These are phyloP conservation scores for Cosmopolites sordidus DNA, from an alignment of 2,888 invertebrate genomes.

Conservation along the genomic window DNA sequence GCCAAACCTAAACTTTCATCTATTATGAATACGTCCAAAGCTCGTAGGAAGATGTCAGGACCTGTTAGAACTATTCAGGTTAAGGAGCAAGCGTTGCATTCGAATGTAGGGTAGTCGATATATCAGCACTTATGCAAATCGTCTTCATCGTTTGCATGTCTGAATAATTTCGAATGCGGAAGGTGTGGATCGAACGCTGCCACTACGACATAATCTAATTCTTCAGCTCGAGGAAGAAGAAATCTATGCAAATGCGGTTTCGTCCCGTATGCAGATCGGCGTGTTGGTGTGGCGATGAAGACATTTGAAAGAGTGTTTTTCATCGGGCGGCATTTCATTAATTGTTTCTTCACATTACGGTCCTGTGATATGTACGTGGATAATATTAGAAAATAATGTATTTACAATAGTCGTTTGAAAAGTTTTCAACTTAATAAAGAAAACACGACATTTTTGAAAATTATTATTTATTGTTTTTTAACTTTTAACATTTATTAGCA, in stretches of 20 bases:
- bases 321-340: neutral
- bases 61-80: neutral
- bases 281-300: constrained; percentile 1
- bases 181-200: neutral
- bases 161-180: neutral
- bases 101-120: neutral
- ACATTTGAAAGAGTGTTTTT: neutral
- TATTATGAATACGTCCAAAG: neutral
- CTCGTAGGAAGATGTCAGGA: neutral
- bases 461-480: too few species aligned
- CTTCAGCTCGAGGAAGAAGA: neutral
- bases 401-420: too few species aligned
- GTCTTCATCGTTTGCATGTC: neutral
- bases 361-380: too few species aligned
- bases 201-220: neutral
- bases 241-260: constrained; percentile 19
- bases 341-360: too few species aligned
- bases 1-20: too few species aligned
- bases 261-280: constrained; percentile 26
- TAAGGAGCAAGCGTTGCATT: neutral
- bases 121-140: neutral
- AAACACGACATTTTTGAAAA: too few species aligned
- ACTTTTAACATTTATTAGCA: too few species aligned
- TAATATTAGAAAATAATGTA: too few species aligned
- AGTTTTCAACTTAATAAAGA: too few species aligned